phyloP scores from a whole-genome alignment of 2,113 vertebrate species.

The Puffinus mauretanicus region DNA sequence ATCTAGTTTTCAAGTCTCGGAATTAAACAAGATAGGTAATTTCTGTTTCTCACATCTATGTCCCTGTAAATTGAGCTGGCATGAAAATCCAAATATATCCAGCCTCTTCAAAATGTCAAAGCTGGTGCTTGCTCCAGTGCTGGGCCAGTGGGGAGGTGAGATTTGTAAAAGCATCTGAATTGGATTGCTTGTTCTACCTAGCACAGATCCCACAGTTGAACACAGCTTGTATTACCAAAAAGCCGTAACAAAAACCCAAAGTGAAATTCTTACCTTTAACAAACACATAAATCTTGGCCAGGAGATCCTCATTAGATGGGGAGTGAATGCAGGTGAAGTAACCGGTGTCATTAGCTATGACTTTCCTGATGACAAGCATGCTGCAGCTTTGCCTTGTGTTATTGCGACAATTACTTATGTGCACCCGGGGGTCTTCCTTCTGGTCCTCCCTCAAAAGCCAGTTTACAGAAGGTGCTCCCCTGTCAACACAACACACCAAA shows the following conservation, averaged over 20 bases:
- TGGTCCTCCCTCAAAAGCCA: slow-evolving; percentile 72
- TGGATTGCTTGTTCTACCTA: not conserved
- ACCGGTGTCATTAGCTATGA: slow-evolving; percentile 75
- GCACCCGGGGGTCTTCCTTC: slow-evolving; percentile 51
- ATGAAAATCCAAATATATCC: not conserved
- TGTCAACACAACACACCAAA: slow-evolving; percentile 38
- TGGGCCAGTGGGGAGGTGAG: not conserved
- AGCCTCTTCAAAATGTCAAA: not conserved
- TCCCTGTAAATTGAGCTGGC: not conserved
- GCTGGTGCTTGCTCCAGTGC: not conserved
- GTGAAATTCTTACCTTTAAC: slow-evolving; percentile 78
- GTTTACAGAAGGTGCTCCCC: slow-evolving; percentile 69
- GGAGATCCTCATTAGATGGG: not conserved
- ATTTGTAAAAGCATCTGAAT: not conserved
- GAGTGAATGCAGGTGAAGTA: slow-evolving; percentile 74
- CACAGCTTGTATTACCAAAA: not conserved
- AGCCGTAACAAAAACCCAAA: rapidly evolving
- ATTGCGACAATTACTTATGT: slow-evolving; percentile 49
- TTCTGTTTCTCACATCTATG: not conserved
- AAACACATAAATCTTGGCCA: slow-evolving; percentile 76
- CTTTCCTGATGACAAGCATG: slow-evolving; percentile 67
- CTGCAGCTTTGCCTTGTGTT: slow-evolving; percentile 69
- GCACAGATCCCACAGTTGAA: not conserved
- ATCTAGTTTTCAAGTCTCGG: not conserved
- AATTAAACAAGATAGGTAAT: not conserved